phyloP scores from a whole-genome alignment of 2,797 vertebrate genomes.

The Sternotherus odoratus region DNA sequence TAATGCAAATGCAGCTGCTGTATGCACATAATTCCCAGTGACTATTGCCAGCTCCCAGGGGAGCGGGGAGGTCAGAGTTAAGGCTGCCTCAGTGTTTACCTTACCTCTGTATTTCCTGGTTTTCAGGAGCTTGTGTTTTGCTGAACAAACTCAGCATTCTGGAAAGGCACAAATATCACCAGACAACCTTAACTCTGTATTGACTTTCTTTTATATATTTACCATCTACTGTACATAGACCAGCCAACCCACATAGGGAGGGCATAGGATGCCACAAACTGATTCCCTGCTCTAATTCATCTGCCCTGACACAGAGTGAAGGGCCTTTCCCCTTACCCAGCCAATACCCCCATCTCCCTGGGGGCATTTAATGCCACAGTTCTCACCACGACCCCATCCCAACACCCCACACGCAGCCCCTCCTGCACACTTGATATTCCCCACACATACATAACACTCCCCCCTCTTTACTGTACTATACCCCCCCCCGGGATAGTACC shows the following conservation, averaged over 20 bases:
- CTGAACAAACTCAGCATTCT: background rate
- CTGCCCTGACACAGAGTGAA: background rate
- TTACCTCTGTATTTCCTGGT: background rate
- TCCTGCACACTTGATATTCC: background rate
- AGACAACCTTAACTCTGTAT: background rate
- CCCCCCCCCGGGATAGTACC: background rate
- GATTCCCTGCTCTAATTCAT: background rate
- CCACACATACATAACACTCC: too few species aligned
- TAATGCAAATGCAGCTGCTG: background rate
- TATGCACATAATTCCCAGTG: rapidly evolving
- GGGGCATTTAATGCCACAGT: background rate
- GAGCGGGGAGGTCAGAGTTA: background rate
- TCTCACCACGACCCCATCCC: background rate
- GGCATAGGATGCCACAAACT: background rate
- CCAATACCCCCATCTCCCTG: too few species aligned
- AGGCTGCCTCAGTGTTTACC: background rate
- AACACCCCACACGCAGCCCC: too few species aligned
- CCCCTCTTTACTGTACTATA: background rate
- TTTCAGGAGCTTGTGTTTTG: background rate
- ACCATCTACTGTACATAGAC: too few species aligned
- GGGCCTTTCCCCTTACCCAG: background rate
- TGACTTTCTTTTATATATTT: too few species aligned
- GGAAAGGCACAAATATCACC: background rate
- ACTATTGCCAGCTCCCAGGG: rapidly evolving
- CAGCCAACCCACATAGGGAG: background rate